Evolutionary conservation across 2,888 invertebrate genomes (phyloP).

Genomic region (Ellobium chinense): DNA sequence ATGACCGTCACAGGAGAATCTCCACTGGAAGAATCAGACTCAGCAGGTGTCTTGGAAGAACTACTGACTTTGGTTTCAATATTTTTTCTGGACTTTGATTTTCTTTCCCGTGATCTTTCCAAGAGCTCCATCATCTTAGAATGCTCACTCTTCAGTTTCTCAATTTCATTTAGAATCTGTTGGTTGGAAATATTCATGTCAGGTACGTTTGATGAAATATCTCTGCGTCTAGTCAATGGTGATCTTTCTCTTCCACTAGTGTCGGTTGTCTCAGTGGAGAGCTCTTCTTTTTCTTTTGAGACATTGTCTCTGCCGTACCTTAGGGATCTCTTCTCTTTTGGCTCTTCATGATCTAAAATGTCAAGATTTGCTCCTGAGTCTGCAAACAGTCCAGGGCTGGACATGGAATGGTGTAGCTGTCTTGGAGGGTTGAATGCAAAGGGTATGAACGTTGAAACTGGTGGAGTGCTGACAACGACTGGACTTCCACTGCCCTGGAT

Average conservation of each 20-base stretch:
- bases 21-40: slow-evolving; percentile 42
- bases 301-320: background rate
- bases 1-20: slow-evolving; percentile 49
- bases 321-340: background rate
- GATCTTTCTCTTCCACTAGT: slow-evolving; percentile 28
- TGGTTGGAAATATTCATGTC: slow-evolving; percentile 24
- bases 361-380: background rate
- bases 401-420: background rate
- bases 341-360: background rate
- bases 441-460: background rate
- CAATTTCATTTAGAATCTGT: slow-evolving; percentile 59
- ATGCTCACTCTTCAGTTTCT: slow-evolving; percentile 67
- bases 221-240: slow-evolving; percentile 24
- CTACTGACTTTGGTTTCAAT: background rate
- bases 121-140: slow-evolving; percentile 66
- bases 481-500: background rate
- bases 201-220: background rate
- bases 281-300: background rate
- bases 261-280: background rate
- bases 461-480: background rate
- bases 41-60: slow-evolving; percentile 11
- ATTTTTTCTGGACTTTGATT: background rate
- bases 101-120: slow-evolving; percentile 43
- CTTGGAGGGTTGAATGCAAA: background rate
- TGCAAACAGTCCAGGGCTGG: background rate